These are phyloP conservation scores for Chymomyza costata DNA, from an alignment of 1,140 invertebrate species.

Conservation along the genomic window DNA sequence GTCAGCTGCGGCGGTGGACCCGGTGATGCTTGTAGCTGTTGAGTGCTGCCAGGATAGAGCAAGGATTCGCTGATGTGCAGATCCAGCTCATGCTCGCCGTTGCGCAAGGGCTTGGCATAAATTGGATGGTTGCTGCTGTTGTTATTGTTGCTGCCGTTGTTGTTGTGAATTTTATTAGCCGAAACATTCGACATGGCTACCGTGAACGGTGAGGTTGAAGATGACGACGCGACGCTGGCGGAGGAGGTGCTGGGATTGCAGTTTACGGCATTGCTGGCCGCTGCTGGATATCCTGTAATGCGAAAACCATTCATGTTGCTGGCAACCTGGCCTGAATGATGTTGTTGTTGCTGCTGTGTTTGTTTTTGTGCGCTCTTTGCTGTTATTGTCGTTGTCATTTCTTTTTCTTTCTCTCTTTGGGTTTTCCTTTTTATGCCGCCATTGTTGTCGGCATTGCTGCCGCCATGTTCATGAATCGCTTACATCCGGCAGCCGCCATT, in stretches of 20 bases:
- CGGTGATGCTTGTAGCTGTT: constrained; percentile 44
- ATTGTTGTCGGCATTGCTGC: background rate
- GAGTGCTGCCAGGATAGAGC: constrained; percentile 54
- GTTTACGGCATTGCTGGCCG: constrained; percentile 28
- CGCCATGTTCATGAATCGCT: background rate
- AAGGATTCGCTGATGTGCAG: constrained; percentile 66
- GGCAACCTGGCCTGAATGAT: constrained; percentile 12
- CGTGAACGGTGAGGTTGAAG: background rate
- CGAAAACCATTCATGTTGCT: constrained; percentile 68
- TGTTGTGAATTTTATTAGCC: constrained; percentile 15
- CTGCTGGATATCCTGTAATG: constrained; percentile 67
- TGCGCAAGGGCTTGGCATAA: constrained; percentile 40
- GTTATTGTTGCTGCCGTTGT: background rate
- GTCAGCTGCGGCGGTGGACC: constrained; percentile 62
- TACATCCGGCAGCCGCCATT: no score
- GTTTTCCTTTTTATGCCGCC: background rate
- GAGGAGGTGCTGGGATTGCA: background rate
- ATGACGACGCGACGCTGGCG: background rate
- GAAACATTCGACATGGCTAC: background rate
- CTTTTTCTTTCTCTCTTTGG: background rate
- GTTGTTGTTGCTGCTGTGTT: constrained; percentile 27
- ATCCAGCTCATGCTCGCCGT: constrained; percentile 48
- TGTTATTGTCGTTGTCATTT: constrained; percentile 42
- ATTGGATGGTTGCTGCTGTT: constrained; percentile 8
- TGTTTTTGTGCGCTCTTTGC: constrained; percentile 43